Percentiles rank a stretch among this genome's conserved stretches.
phyloP scores from a whole-genome alignment of 2,797 vertebrate genomes.

The Chiroxiphia lanceolata region DNA sequence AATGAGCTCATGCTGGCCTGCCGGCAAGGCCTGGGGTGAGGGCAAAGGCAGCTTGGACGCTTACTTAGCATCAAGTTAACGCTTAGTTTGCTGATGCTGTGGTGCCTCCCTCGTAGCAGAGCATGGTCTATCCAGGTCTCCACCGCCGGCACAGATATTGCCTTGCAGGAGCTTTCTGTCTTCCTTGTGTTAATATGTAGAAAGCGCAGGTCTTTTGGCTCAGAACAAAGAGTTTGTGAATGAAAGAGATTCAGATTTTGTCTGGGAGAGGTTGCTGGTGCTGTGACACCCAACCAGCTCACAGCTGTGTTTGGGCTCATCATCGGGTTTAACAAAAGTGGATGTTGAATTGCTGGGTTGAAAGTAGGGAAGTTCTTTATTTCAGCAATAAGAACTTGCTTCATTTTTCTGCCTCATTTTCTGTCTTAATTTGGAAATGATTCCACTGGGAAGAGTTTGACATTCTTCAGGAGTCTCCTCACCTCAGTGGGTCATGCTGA shows the following conservation, averaged over 20 bases:
- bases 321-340: background rate
- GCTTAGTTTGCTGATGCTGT: background rate
- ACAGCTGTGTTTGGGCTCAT: background rate
- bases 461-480: background rate
- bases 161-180: background rate
- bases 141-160: background rate
- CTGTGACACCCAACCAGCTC: background rate
- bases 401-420: background rate
- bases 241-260: background rate
- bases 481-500: background rate
- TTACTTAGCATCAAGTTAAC: background rate
- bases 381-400: background rate
- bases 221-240: background rate
- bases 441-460: background rate
- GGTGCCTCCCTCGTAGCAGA: background rate
- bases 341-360: background rate
- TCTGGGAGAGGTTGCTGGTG: background rate
- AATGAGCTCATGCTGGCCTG: conserved; percentile 68
- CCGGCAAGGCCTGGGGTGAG: background rate
- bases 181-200: background rate
- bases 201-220: background rate
- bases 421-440: background rate
- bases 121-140: background rate
- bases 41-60: background rate
- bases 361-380: background rate